Conservation (phyloP, 2,797 vertebrate genomes). For the Trichosurus vulpecula region DNA sequence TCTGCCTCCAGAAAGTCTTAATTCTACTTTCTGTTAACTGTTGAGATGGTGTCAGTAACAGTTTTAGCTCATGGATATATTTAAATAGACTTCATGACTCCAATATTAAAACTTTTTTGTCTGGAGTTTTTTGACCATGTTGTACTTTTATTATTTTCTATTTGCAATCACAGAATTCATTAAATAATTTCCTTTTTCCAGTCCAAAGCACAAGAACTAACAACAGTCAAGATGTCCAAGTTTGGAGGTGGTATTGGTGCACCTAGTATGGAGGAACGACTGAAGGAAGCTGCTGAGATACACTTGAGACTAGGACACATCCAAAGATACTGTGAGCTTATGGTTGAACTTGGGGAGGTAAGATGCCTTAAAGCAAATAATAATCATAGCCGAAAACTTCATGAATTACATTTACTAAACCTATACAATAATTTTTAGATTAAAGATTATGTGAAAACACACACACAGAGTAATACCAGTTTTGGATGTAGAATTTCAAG, state of each 20-base stretch:
- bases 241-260: conserved; percentile 96
- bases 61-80: neutral
- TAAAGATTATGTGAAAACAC: neutral
- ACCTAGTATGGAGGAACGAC: conserved; percentile 94
- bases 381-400: neutral
- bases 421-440: neutral
- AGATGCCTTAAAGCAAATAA: neutral
- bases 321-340: conserved; percentile 97
- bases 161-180: neutral
- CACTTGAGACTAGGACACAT: conserved; percentile 95
- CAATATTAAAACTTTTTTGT: neutral
- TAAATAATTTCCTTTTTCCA: conserved; percentile 67
- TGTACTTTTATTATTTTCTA: neutral
- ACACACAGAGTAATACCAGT: neutral
- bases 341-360: conserved; percentile 99
- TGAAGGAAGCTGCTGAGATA: conserved; percentile 96
- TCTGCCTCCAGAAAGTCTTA: neutral
- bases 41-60: neutral
- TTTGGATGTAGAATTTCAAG: neutral
- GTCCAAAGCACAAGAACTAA: conserved; percentile 98
- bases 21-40: neutral
- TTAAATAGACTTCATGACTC: neutral
- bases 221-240: conserved; percentile 98
- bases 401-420: neutral
- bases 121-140: neutral